phyloP scores from a whole-genome alignment of 1,140 invertebrate species.

The Neodiprion virginianus region DNA sequence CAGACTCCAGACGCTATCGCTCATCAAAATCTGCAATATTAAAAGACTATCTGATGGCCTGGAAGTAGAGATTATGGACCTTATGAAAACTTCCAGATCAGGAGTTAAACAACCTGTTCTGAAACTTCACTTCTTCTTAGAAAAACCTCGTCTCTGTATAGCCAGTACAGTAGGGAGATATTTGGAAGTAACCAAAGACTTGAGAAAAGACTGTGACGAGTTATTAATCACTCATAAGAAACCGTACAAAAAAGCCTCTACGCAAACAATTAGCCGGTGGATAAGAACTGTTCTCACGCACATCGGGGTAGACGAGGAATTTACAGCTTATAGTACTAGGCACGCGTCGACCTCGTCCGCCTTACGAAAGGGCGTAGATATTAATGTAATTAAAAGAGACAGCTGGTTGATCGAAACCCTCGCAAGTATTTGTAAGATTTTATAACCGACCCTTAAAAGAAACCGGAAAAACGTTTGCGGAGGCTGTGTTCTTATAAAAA shows the following conservation, averaged over 20 bases:
- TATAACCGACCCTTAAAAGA: conserved; percentile 19
- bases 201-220: conserved; percentile 1
- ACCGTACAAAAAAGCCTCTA: not conserved
- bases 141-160: conserved; percentile 24
- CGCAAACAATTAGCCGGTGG: conserved; percentile 39
- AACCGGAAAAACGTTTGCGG: conserved; percentile 20
- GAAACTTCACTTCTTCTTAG: conserved; percentile 16
- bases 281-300: conserved; percentile 23
- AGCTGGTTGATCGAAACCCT: conserved; percentile 34
- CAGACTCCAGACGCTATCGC: no score
- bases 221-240: conserved; percentile 22
- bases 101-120: conserved; percentile 17
- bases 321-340: conserved; percentile 33
- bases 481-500: not conserved
- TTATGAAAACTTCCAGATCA: no score
- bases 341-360: conserved; percentile 39
- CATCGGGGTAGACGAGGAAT: conserved; percentile 29
- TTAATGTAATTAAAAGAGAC: conserved; percentile 34
- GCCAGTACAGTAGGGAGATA: conserved; percentile 21
- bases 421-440: conserved; percentile 30
- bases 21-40: no score
- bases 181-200: not conserved
- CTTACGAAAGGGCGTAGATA: conserved; percentile 22
- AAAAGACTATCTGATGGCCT: no score
- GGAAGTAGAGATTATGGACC: no score